Percentiles rank a stretch among this genome's conserved stretches.
Evolutionary conservation across 2,797 vertebrate species (phyloP).

Genomic region (Gorsachius magnificus): DNA sequence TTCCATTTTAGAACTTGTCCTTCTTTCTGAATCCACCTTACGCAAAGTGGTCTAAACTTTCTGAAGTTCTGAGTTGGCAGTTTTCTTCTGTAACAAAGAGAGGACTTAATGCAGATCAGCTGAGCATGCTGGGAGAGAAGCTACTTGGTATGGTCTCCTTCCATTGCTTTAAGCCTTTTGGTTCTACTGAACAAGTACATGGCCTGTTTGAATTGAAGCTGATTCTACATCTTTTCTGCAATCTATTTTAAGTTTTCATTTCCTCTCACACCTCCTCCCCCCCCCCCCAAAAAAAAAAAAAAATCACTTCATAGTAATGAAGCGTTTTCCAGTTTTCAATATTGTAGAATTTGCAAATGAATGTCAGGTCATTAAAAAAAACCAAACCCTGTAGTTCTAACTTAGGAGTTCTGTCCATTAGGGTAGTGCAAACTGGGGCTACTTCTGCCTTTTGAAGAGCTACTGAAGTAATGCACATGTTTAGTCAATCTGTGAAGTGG

Average conservation of each 20-base stretch:
- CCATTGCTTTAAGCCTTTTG: neutral
- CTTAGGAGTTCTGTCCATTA: neutral
- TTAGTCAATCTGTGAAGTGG: neutral
- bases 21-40: constrained; percentile 91
- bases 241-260: neutral
- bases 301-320: neutral
- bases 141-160: constrained; percentile 82
- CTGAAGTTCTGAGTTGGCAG: constrained; percentile 96
- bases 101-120: constrained; percentile 91
- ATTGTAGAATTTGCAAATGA: neutral
- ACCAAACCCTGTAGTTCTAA: neutral
- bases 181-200: neutral
- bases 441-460: neutral
- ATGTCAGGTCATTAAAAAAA: neutral
- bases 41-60: constrained; percentile 89
- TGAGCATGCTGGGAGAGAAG: constrained; percentile 94
- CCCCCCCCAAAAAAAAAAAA: neutral
- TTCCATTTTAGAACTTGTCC: constrained; percentile 84
- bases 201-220: neutral
- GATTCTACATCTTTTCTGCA: neutral
- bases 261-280: neutral
- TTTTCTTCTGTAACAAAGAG: constrained; percentile 95
- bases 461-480: neutral
- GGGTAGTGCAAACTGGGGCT: neutral
- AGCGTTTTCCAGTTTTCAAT: neutral